A percentile compares a stretch with the other conserved stretches of the same genome.
These are phyloP conservation scores for Laupala kohalensis DNA, from an alignment of 1,140 invertebrate genomes.

Conservation along the genomic window DNA sequence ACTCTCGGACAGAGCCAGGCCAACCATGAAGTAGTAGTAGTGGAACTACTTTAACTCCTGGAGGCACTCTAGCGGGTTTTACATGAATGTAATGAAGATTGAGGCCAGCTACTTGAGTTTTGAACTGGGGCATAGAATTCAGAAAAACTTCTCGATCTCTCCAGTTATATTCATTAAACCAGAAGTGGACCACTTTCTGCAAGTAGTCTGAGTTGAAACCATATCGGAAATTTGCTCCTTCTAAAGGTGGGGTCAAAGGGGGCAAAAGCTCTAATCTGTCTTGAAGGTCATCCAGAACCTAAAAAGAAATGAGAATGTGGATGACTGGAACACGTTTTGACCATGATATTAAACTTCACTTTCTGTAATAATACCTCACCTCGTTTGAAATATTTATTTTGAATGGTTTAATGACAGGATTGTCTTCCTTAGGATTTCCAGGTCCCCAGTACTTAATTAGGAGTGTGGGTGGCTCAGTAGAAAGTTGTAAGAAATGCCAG, in stretches of 20 bases:
- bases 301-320: constrained; percentile 13
- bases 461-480: not conserved
- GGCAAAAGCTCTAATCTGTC: constrained; percentile 38
- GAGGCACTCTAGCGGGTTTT: constrained; percentile 33
- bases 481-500: not conserved
- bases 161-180: constrained; percentile 66
- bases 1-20: constrained; percentile 80
- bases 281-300: constrained; percentile 48
- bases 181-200: constrained; percentile 49
- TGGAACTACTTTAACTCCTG: constrained; percentile 41
- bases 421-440: not conserved
- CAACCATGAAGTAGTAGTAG: constrained; percentile 66
- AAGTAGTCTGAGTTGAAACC: constrained; percentile 61
- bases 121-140: constrained; percentile 61
- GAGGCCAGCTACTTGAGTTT: constrained; percentile 47
- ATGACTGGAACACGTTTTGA: not conserved
- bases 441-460: constrained; percentile 2
- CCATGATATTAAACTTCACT: not conserved
- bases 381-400: constrained; percentile 1
- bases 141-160: constrained; percentile 45
- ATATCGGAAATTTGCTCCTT: constrained; percentile 57
- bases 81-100: constrained; percentile 61
- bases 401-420: not conserved
- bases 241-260: constrained; percentile 41
- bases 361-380: not conserved